Evolutionary conservation across 2,888 invertebrate genomes (phyloP), one percentile per base, ranked within the genome.

Genomic region (Augiades crinisus): DNA sequence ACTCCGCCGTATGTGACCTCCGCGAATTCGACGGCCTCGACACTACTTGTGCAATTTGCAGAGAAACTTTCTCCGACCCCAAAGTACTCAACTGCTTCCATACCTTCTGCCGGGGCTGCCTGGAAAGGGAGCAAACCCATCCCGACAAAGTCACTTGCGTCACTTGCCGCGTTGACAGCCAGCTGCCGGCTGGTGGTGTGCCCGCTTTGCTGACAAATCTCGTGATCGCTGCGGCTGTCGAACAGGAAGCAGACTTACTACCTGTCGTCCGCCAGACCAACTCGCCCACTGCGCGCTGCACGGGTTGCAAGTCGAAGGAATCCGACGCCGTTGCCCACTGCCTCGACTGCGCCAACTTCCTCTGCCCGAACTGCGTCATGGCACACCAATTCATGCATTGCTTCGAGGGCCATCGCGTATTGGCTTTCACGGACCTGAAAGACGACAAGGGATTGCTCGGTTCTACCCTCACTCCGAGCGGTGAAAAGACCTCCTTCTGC

Each of bases 371-470:
- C 82, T 99, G 99, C 92, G 97, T 98, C 71, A 98, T 98, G 94
- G 99, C 99, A 58, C 99, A 99, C 88, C 97, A 98, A 89, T 98
- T 96, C 82, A 99, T 99, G 98, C 98, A 98, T 84, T 99, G 98
- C 82, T 99, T 99, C 84, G 98, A 98, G 81, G 98, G 98, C 58
- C 98, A 99, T 85, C 94, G 97, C 53, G 97, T 98, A 55, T 92
- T 95, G 65, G 92, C 94, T 57, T 90, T 95, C 67, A 80, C 81
- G 31, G 93, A 94, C 58, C 72, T 93, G 47, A 94, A 93, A 74
- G 92, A 93, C 66, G 92, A 92, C 57, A 88, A 89, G 63, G 82
- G 83, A 53, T 90, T 91, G 74, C 78, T 90, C 27, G 88, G 88
- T 58, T 83, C 90, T 53, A 78, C 80, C 62, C 79, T 90, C 59